Conservation (phyloP, 2,113 vertebrate species). For the Lampris incognitus region DNA sequence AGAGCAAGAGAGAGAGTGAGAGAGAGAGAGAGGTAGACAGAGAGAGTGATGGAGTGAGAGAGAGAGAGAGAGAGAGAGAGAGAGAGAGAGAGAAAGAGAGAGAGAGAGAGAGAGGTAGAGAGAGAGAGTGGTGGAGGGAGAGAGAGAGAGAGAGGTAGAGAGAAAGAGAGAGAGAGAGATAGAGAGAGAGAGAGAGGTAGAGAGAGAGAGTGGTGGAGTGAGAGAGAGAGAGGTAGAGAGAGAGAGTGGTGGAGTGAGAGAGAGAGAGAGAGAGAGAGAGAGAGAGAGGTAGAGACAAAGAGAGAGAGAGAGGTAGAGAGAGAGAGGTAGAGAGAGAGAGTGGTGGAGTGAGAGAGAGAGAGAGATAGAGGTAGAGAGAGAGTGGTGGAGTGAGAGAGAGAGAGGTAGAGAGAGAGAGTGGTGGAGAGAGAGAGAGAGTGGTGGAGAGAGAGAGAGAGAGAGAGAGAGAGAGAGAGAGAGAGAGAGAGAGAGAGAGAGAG, state of each 20-base stretch:
- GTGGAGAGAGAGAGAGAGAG: neutral
- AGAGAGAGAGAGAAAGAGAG: no score
- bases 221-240: neutral
- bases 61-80: no score
- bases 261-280: neutral
- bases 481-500: neutral
- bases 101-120: no score
- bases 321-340: neutral
- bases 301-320: neutral
- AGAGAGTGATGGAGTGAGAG: no score
- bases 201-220: neutral
- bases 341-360: conserved; percentile 10
- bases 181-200: no score
- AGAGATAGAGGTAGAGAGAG: neutral
- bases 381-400: neutral
- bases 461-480: neutral
- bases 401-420: conserved; percentile 14
- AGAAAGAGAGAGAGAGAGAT: no score
- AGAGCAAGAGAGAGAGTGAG: neutral
- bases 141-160: no score
- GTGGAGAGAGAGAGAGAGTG: no score
- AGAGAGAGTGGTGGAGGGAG: no score
- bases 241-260: neutral
- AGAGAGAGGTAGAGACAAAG: neutral
- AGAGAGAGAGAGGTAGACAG: conserved; percentile 16